These are phyloP conservation scores for Metridium senile DNA, from an alignment of 92 coral and sea anemone species.

Conservation along the genomic window DNA sequence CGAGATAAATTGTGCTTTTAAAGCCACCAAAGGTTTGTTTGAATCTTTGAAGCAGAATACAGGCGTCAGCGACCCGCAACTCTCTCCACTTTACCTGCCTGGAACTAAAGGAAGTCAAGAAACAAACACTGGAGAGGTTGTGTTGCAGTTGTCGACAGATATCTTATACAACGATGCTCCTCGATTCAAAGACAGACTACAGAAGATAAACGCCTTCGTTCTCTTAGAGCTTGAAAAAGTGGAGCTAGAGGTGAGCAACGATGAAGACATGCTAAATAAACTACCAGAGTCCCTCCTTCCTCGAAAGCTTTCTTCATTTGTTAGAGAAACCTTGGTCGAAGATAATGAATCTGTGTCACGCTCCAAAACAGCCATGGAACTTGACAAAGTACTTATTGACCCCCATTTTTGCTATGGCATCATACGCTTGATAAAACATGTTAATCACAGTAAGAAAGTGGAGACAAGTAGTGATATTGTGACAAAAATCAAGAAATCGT, in stretches of 20 bases:
- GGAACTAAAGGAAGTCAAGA: conserved; percentile 18
- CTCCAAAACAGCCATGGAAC: conserved; percentile 18
- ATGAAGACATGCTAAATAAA: conserved; percentile 30
- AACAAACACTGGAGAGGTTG: background rate
- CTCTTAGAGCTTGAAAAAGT: conserved; percentile 50
- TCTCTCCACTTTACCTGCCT: conserved; percentile 37
- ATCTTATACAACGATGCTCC: conserved; percentile 66
- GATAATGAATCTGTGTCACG: background rate
- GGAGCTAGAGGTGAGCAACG: conserved; percentile 37
- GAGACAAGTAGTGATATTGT: conserved; percentile 19
- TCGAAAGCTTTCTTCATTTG: conserved; percentile 42
- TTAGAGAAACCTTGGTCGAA: conserved; percentile 45
- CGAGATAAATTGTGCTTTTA: conserved; percentile 21
- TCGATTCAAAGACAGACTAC: conserved; percentile 28
- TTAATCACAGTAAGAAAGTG: conserved; percentile 6
- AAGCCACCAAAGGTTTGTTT: conserved; percentile 62
- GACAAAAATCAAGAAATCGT: background rate
- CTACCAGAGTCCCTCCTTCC: conserved; percentile 51
- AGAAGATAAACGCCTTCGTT: conserved; percentile 16
- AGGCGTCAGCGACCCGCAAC: background rate
- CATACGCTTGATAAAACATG: conserved; percentile 60
- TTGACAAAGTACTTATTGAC: conserved; percentile 38
- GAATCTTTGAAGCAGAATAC: conserved; percentile 25
- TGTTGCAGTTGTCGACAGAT: conserved; percentile 47
- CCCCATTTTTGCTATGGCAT: conserved; percentile 52